Evolutionary conservation across 2,888 invertebrate species (phyloP), one percentile per base, ranked within the genome.

Genomic region (Temnothorax rugatulus): DNA sequence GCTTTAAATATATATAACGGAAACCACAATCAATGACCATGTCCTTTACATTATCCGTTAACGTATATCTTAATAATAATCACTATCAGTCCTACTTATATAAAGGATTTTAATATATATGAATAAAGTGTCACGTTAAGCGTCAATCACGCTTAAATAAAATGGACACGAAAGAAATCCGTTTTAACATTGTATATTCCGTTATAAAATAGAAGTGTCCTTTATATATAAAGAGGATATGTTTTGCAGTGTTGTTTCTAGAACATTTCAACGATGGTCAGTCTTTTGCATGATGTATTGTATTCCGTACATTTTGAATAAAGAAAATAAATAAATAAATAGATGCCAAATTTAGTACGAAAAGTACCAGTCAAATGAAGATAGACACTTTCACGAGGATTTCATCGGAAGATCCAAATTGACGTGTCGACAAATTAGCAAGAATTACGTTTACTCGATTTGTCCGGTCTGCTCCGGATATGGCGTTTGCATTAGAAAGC

Each of bases 401-500:
- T 76, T 64, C 25, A 54, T 52, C 38, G 50, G 1, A 63, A 69
- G 38, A 18, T 66, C 41, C 52, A 64, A 76, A 54, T 76, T 76
- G 50, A 76, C 38, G n/a, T 38, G 76, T 38, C 50, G 50, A 38
- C 34, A 69, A 69, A 59, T 69, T 59, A 34, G 57, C 44, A 69
- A 69, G 69, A 69, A 69, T 79, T 29, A 68, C 38, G 21, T 34
- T 77, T 69, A 79, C 47, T 69, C 34, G 29, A 79, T 79, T 68
- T 34, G 68, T 68, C 21, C 7, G 52, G 57, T 57, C 54, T 21
- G 68, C 34, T 34, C 29, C 44, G 57, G 47, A 79, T 44, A 21
- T 59, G 21, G 57, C 57, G 57, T 44, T 57, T 68, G 54, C 68
- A 68, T 68, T 79, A 69, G 69, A 59, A 79, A 47, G 59, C 69